Base-by-base conservation (phyloP, 2,113 vertebrate species). In the Picathartes gymnocephalus region DNA sequence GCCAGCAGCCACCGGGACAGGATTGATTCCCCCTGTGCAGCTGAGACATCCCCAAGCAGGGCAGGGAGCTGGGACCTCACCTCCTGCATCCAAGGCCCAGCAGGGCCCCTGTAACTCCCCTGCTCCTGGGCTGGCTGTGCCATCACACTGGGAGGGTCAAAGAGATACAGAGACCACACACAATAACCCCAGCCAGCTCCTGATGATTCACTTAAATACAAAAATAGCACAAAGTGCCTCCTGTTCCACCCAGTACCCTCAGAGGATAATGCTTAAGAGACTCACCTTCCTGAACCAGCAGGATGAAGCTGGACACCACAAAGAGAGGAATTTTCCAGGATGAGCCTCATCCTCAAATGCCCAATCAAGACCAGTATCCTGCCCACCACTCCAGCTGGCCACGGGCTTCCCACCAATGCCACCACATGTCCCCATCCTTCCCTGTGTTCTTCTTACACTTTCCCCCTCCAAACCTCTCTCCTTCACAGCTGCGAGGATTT, bases 21-120 rank as follows among this genome's bases (percentile, higher is more conserved):
- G 33, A 28, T 4, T 0, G 0, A 16, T 7, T 5, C 8, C 33
- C 17, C 2, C 47, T 2, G 2, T 2, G 5, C 9, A 27, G 74
- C n/a, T 18, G 30, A 6, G 40, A 60, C 19, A 6, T 24, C n/a
- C n/a, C n/a, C 42, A 9, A 2, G 44, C n/a, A 4, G 77, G 66
- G n/a, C 70, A 53, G 51, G 54, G 1, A 31, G 42, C 40, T 44
- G 39, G 71, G 28, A 80, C 3, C 28, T 33, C 33, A 1, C 17
- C 62, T 83, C 66, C 61, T 11, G 7, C 56, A 27, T 4, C 60
- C 13, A 1, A 9, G n/a, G 28, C n/a, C 33, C 56, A 12, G 44
- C 70, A 61, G 2, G 4, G 51, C 33, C 12, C 39, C n/a, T 18
- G 51, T 4, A 42, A 17, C 12, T 6, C 23, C 51, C 2, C 0